Conservation (phyloP, 2,113 vertebrate species). For the Nesoenas mayeri region DNA sequence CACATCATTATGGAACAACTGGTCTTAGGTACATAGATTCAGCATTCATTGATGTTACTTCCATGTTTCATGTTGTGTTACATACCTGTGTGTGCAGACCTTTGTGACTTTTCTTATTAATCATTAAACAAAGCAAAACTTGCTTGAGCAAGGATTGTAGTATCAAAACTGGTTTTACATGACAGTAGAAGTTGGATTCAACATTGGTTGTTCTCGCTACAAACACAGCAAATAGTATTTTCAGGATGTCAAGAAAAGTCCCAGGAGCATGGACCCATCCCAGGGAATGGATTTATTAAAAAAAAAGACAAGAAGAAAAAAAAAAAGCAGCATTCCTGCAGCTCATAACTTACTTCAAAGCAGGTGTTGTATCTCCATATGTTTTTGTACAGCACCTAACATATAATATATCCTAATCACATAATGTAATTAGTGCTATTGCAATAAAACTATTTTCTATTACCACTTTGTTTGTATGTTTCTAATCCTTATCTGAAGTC, state of each 20-base stretch:
- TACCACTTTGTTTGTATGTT: background rate
- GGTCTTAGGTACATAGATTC: background rate
- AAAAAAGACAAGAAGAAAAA: background rate
- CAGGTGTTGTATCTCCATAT: background rate
- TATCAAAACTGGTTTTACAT: background rate
- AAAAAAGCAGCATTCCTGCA: background rate
- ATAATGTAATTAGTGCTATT: background rate
- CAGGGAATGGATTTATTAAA: background rate
- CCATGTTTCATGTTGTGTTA: background rate
- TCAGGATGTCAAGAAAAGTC: background rate
- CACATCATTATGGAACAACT: background rate
- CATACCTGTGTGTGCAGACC: background rate
- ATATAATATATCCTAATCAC: background rate
- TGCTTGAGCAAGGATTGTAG: background rate
- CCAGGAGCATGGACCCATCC: background rate
- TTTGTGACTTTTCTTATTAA: background rate
- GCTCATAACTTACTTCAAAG: background rate
- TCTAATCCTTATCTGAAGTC: background rate
- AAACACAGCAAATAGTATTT: background rate
- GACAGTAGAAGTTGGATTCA: background rate
- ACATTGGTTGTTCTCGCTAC: background rate
- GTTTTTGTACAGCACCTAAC: background rate
- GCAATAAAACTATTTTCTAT: background rate
- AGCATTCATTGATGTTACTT: background rate
- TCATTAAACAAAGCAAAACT: background rate